Conservation (phyloP, 2,888 invertebrate genomes). For the Scaptomyza parva region DNA sequence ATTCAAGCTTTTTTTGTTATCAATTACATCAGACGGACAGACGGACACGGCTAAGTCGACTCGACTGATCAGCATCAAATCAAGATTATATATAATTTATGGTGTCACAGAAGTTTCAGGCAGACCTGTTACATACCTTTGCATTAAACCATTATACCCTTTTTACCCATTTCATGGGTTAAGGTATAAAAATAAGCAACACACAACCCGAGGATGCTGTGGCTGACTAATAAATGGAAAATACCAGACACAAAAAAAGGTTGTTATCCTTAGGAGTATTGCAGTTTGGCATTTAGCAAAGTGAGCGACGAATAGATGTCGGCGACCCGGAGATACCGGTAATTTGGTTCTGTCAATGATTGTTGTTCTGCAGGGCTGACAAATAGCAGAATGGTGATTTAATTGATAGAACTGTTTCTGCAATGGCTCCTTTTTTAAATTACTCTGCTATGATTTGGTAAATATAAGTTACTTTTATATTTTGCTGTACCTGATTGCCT, state of each 20-base stretch:
- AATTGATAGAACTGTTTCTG: background rate
- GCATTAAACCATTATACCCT: too few relatives aligned
- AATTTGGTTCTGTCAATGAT: conserved; percentile 7
- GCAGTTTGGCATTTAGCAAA: conserved; percentile 10
- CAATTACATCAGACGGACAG: too few relatives aligned
- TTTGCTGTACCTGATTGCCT: conserved; percentile 25
- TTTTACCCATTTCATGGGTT: too few relatives aligned
- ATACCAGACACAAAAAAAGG: conserved; percentile 12
- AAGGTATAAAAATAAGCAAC: conserved; percentile 5
- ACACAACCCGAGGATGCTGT: conserved; percentile 7
- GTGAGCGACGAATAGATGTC: conserved; percentile 7
- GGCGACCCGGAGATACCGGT: background rate
- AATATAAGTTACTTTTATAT: conserved; percentile 8
- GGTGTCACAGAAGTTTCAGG: too few relatives aligned
- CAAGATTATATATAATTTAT: too few relatives aligned
- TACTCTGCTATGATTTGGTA: background rate
- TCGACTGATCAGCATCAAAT: too few relatives aligned
- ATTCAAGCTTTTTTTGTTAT: too few relatives aligned
- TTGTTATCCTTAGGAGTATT: conserved; percentile 1
- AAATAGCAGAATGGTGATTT: background rate
- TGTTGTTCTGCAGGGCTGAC: background rate
- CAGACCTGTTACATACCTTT: too few relatives aligned
- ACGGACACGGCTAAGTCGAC: too few relatives aligned
- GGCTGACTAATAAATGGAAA: conserved; percentile 16
- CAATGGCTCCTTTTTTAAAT: background rate